phyloP scores from a whole-genome alignment of 2,113 vertebrate species.

The Camelus bactrianus region DNA sequence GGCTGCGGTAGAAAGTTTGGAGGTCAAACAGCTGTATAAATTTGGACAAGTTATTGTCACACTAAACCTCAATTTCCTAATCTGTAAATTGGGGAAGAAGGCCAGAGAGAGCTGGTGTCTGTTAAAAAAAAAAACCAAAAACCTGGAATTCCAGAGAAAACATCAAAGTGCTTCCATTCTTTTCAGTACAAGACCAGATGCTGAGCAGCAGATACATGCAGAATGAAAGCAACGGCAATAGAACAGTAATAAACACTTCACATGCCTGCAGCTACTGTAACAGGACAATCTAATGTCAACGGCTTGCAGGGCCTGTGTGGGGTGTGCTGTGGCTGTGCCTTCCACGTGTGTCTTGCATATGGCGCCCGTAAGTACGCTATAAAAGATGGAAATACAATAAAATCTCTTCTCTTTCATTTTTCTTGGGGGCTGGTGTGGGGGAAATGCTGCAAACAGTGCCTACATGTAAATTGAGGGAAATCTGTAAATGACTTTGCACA shows the following conservation, averaged over 20 bases:
- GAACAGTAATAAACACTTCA: slow-evolving; percentile 67
- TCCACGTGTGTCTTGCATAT: slow-evolving; percentile 65
- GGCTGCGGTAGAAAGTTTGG: not conserved
- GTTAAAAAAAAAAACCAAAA: not conserved
- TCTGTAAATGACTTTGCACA: slow-evolving; percentile 42
- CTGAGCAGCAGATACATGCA: slow-evolving; percentile 34
- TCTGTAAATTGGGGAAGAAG: not conserved
- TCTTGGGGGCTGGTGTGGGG: not conserved
- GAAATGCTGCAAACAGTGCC: slow-evolving; percentile 52
- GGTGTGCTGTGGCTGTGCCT: not conserved
- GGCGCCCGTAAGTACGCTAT: slow-evolving; percentile 48
- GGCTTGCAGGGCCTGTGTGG: slow-evolving; percentile 55
- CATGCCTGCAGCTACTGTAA: slow-evolving; percentile 31
- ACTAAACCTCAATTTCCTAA: not conserved
- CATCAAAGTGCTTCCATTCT: not conserved
- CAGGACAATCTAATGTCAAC: slow-evolving; percentile 63
- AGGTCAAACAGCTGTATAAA: not conserved
- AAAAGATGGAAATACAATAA: slow-evolving; percentile 69
- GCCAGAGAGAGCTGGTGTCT: not conserved
- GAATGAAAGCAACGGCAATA: slow-evolving; percentile 10
- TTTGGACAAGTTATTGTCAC: not conserved
- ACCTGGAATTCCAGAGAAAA: slow-evolving; percentile 32
- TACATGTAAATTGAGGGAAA: slow-evolving; percentile 65
- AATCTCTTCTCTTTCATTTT: slow-evolving; percentile 54
- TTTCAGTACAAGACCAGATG: slow-evolving; percentile 61